Base-by-base conservation (phyloP, 2,888 invertebrate genomes). In the Tiphia femorata region DNA sequence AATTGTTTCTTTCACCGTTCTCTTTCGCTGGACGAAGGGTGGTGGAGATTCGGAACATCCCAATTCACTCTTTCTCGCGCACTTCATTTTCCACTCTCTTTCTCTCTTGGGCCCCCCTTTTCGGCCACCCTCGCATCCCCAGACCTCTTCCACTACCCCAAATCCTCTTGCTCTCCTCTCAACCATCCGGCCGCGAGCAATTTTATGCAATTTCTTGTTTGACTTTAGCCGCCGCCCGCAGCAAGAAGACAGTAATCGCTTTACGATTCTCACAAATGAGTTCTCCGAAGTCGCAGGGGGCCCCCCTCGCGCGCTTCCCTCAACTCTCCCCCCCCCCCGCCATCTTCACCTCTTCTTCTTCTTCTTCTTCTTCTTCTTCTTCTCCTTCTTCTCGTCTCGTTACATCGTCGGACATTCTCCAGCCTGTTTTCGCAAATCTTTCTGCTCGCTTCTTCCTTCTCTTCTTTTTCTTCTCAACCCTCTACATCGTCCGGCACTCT, bases 251-350 rank as follows among this genome's bases (percentile, higher is more conserved):
- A 57, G 67, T 70, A 71, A 67, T 72, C 73, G 72, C 65, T 72
- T 72, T 71, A 71, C 72, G 69, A 72, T 73, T 71, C 73, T 65
- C 67, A 62, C 67, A 71, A 73, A 73, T 73, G 70, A 73, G 64
- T 73, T 73, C 70, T 55, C 55, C 61, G 71, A 73, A 73, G 69
- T 72, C 62, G 64, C 69, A 51, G 61, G 49, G 58, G 58, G 61
- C 61, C 49, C 12, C 49, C 49, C 25, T 41, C 21, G 35, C 12
- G 21, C 33, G 25, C 38, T 27, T 25, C 8, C 25, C 21, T 40
- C 40, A n/a, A 4, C 38, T 29, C 4, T n/a, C 4, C 33, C 12
- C 33, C 33, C 17, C n/a, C 14, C 30, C 2, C 33, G 19, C n/a
- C n/a, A n/a, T 23, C 33, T n/a, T 20, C 12, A 12, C 19, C 40